phyloP scores from a whole-genome alignment of 2,797 vertebrate genomes.

The Harpagifer antarcticus region DNA sequence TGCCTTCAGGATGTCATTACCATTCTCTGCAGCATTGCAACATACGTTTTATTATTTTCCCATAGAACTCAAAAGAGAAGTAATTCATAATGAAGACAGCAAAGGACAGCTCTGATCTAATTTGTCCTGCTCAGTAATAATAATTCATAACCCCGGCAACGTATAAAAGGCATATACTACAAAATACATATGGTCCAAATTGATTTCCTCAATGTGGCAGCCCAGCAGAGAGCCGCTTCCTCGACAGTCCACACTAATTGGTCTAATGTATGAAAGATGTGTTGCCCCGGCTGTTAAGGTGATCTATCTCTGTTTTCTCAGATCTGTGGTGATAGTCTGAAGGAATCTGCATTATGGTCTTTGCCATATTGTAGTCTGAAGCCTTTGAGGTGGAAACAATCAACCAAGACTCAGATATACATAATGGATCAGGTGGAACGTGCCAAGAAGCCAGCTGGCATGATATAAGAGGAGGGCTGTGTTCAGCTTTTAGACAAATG shows the following conservation, averaged over 20 bases:
- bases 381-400: constrained; percentile 68
- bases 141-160: constrained; percentile 70
- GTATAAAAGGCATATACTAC: constrained; percentile 72
- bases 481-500: constrained; percentile 70
- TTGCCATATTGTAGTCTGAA: constrained; percentile 47
- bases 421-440: constrained; percentile 75
- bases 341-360: constrained; percentile 45
- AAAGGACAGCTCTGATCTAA: constrained; percentile 73
- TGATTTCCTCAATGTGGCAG: constrained; percentile 61
- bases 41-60: constrained; percentile 61
- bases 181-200: constrained; percentile 78
- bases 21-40: constrained; percentile 55
- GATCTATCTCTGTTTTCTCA: constrained; percentile 52
- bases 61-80: constrained; percentile 66
- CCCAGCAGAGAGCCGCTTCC: constrained; percentile 57
- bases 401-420: constrained; percentile 71
- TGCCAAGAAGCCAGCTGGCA: constrained; percentile 73
- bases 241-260: constrained; percentile 74
- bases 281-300: constrained; percentile 50
- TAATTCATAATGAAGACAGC: constrained; percentile 77
- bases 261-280: constrained; percentile 74
- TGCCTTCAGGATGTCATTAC: constrained; percentile 68
- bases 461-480: constrained; percentile 70
- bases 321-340: constrained; percentile 23
- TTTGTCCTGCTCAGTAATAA: constrained; percentile 74